Evolutionary conservation across 2,113 vertebrate species (phyloP).

Genomic region (Rhynchomys soricoides): DNA sequence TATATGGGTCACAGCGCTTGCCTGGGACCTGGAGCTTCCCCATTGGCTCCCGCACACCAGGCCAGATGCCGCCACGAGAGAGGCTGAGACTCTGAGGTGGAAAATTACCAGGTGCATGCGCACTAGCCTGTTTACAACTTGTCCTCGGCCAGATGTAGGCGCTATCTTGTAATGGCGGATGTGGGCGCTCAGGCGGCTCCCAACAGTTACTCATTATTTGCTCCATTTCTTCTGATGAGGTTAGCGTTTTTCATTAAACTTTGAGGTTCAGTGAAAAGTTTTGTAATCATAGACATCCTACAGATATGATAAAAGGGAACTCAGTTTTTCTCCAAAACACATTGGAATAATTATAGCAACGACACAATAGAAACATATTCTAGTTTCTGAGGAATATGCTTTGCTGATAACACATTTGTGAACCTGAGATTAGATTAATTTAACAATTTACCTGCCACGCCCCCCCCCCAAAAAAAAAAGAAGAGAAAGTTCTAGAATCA

Average conservation of each 20-base stretch:
- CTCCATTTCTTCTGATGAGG: neutral
- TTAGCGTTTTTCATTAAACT: neutral
- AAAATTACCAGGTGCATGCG: too few species aligned
- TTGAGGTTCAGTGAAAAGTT: neutral
- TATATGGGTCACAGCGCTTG: too few species aligned
- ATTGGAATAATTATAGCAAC: neutral
- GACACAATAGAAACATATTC: neutral
- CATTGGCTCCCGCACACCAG: too few species aligned
- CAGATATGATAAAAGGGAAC: neutral
- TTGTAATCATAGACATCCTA: neutral
- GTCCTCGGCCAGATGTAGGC: too few species aligned
- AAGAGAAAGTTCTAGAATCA: neutral
- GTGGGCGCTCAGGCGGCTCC: too few species aligned
- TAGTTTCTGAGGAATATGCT: neutral
- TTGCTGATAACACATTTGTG: neutral
- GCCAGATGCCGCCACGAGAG: too few species aligned
- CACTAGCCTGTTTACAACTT: too few species aligned
- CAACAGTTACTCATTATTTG: neutral
- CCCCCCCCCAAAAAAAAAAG: too few species aligned
- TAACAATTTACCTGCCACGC: neutral
- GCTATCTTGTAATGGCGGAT: too few species aligned
- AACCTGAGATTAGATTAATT: neutral
- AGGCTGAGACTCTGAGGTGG: too few species aligned
- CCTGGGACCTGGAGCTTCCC: too few species aligned
- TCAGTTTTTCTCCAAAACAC: neutral